Percentiles rank a stretch among this genome's conserved stretches.
phyloP scores from a whole-genome alignment of 1,140 invertebrate species.

The Mesaphorura yosii region DNA sequence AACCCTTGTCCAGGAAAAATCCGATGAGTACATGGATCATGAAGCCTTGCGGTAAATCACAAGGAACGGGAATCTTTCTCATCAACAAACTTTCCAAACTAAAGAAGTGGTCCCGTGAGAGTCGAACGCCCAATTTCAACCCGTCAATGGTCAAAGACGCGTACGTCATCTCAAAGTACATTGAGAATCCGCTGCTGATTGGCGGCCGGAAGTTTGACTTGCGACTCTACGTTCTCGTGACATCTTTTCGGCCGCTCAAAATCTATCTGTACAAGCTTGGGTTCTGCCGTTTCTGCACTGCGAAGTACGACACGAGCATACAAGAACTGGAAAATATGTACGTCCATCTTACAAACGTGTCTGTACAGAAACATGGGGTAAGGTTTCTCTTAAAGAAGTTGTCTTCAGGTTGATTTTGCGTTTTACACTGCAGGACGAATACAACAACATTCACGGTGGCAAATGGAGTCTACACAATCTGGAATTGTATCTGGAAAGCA shows the following conservation, averaged over 20 bases:
- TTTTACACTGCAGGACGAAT: conserved; percentile 59
- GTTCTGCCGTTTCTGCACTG: conserved; percentile 75
- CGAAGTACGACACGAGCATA: conserved; percentile 57
- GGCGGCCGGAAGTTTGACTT: conserved; percentile 85
- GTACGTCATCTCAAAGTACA: conserved; percentile 79
- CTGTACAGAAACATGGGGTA: conserved; percentile 76
- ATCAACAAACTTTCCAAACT: conserved; percentile 80
- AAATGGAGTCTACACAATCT: conserved; percentile 90
- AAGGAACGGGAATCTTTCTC: conserved; percentile 74
- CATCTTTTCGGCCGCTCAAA: conserved; percentile 71
- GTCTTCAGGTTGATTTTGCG: not conserved
- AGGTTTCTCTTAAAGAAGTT: conserved; percentile 26
- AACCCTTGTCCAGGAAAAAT: conserved; percentile 47
- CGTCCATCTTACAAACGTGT: conserved; percentile 75
- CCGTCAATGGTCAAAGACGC: conserved; percentile 66
- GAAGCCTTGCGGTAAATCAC: conserved; percentile 83
- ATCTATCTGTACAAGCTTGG: conserved; percentile 62
- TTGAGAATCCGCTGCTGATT: conserved; percentile 71
- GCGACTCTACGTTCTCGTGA: conserved; percentile 68
- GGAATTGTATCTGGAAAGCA: conserved; percentile 78
- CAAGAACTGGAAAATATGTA: conserved; percentile 73
- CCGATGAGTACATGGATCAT: conserved; percentile 93
- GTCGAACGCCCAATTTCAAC: conserved; percentile 61
- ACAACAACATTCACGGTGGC: conserved; percentile 86
- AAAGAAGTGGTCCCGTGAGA: conserved; percentile 74